A percentile compares a stretch with the other conserved stretches of the same genome.
Evolutionary conservation across 2,888 invertebrate species (phyloP).

Genomic region (Vandiemenella viatica): DNA sequence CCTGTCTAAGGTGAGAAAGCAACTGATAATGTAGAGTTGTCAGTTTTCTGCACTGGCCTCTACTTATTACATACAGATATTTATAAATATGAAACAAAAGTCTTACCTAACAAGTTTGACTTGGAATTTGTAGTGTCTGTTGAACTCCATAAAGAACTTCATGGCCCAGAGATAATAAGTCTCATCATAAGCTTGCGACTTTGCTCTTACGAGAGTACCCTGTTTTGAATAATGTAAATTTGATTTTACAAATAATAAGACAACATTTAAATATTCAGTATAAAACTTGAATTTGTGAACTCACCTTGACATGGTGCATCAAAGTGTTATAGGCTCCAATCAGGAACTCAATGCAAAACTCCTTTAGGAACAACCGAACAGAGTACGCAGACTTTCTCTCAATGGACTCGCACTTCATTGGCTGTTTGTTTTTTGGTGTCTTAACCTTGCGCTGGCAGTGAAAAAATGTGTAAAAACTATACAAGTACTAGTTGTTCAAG

Average conservation of each 20-base stretch:
- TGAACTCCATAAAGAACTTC: conserved; percentile 95
- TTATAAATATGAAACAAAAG: no score
- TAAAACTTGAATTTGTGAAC: conserved; percentile 32
- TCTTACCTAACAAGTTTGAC: conserved; percentile 82
- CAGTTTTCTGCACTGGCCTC: no score
- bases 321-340: conserved; percentile 85
- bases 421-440: conserved; percentile 55
- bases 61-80: no score
- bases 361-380: conserved; percentile 76
- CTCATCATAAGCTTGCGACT: conserved; percentile 69
- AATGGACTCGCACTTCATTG: conserved; percentile 43
- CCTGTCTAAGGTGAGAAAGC: no score
- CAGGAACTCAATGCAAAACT: conserved; percentile 86
- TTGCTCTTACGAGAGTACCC: conserved; percentile 28
- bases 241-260: no score
- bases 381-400: conserved; percentile 72
- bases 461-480: no score
- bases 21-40: no score
- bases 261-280: no score
- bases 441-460: conserved; percentile 39
- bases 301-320: conserved; percentile 75
- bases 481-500: no score
- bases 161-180: conserved; percentile 89
- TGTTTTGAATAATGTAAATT: no score
- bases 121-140: conserved; percentile 71